phyloP scores from a whole-genome alignment of 2,113 vertebrate species.

The Laticauda laticaudata region DNA sequence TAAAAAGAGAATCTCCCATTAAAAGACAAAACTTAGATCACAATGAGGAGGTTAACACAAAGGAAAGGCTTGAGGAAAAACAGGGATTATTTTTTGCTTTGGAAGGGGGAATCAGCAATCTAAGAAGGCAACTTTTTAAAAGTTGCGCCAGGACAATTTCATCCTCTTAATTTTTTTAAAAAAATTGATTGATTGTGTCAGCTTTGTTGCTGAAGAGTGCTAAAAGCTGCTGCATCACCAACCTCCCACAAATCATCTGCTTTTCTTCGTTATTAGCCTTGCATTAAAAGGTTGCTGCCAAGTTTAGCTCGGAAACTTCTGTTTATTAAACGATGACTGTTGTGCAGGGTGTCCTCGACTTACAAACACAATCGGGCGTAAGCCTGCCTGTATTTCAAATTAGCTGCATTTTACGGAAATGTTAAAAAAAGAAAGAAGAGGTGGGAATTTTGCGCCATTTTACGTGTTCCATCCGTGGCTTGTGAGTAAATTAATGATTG shows the following conservation, averaged over 20 bases:
- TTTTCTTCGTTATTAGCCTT: slow-evolving; percentile 58
- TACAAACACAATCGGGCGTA: background rate
- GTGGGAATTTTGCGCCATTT: background rate
- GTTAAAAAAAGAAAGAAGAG: background rate
- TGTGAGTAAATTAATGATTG: background rate
- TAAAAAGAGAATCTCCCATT: background rate
- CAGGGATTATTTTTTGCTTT: slow-evolving; percentile 19
- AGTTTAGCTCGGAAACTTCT: slow-evolving; percentile 49
- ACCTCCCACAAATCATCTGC: slow-evolving; percentile 67
- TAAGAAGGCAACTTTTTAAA: slow-evolving; percentile 36
- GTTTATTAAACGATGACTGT: slow-evolving; percentile 13
- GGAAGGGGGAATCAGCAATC: slow-evolving; percentile 3
- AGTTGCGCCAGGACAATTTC: slow-evolving; percentile 33
- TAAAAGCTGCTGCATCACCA: slow-evolving; percentile 55
- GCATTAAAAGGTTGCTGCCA: slow-evolving; percentile 46
- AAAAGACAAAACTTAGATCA: background rate
- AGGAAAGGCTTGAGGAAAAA: background rate
- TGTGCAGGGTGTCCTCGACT: background rate
- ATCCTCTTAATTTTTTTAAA: slow-evolving; percentile 39
- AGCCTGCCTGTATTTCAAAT: slow-evolving; percentile 1
- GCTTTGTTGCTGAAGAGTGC: slow-evolving; percentile 31
- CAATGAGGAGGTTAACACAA: background rate
- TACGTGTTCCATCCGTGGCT: background rate
- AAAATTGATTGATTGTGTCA: slow-evolving; percentile 14
- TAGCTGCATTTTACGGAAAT: slow-evolving; percentile 10